A percentile compares a stretch with the other conserved stretches of the same genome.
Evolutionary conservation across 2,888 invertebrate genomes (phyloP).

Genomic region (Drosophila yooni): DNA sequence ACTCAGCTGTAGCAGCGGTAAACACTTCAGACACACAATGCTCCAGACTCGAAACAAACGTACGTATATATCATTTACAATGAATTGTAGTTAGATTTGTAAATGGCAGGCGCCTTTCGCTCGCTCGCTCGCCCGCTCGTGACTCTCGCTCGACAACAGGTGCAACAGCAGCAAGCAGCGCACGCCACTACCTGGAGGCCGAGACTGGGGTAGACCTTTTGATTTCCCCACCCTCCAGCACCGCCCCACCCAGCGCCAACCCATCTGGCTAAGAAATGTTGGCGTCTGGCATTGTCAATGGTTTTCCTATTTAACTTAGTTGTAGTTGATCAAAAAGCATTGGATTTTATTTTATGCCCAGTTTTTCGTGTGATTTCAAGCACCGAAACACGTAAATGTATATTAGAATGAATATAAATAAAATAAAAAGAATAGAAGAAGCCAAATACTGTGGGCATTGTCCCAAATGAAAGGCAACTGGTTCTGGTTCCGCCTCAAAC

Average conservation of each 20-base stretch:
- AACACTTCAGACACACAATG: conserved; percentile 45
- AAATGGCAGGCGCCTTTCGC: conserved; percentile 37
- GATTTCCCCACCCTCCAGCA: neutral
- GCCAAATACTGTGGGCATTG: conserved; percentile 20
- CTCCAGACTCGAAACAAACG: conserved; percentile 37
- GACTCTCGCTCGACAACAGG: conserved; percentile 60
- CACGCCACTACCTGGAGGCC: conserved; percentile 21
- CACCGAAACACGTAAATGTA: conserved; percentile 57
- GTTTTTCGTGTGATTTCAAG: conserved; percentile 63
- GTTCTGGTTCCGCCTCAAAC: conserved; percentile 51
- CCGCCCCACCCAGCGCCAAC: neutral
- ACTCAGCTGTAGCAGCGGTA: conserved; percentile 11
- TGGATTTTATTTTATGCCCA: conserved; percentile 55
- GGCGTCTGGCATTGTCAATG: conserved; percentile 28
- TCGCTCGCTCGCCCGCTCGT: conserved; percentile 52
- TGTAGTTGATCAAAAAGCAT: conserved; percentile 1
- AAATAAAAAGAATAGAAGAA: conserved; percentile 13
- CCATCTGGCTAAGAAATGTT: conserved; percentile 20
- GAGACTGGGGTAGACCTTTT: conserved; percentile 33
- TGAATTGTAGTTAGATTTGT: conserved; percentile 26
- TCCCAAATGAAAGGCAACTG: conserved; percentile 73
- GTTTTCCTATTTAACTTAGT: conserved; percentile 24
- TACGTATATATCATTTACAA: conserved; percentile 13
- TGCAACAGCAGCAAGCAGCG: conserved; percentile 30
- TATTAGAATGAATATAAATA: conserved; percentile 47